These are phyloP conservation scores for Aphidius gifuensis DNA, from an alignment of 1,140 invertebrate species.

Conservation along the genomic window DNA sequence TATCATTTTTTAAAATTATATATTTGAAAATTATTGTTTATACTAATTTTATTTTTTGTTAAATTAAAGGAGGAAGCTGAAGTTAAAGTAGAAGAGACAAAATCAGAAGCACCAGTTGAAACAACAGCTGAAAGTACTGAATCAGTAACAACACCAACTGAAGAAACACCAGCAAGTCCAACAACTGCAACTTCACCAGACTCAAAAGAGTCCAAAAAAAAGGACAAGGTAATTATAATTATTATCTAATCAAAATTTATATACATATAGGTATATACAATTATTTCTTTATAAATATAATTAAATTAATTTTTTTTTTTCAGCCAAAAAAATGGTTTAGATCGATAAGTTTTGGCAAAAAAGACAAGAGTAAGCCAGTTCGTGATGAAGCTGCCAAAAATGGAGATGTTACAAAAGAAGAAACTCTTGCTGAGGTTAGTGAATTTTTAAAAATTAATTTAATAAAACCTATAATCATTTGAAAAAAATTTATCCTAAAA, in stretches of 20 bases:
- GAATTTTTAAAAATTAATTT: neutral
- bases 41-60: slow-evolving; percentile 1
- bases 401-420: slow-evolving; percentile 53
- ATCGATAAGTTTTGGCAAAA: slow-evolving; percentile 78
- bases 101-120: slow-evolving; percentile 46
- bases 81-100: slow-evolving; percentile 48
- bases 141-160: slow-evolving; percentile 54
- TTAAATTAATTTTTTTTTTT: slow-evolving; percentile 33
- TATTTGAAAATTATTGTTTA: neutral
- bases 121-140: slow-evolving; percentile 50
- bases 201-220: slow-evolving; percentile 71
- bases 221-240: slow-evolving; percentile 62
- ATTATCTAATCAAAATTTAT: slow-evolving; percentile 1
- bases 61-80: slow-evolving; percentile 41
- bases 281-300: neutral
- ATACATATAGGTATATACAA: neutral
- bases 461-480: too few species aligned
- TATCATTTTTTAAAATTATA: too few species aligned
- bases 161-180: slow-evolving; percentile 44
- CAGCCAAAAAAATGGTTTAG: slow-evolving; percentile 80
- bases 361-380: slow-evolving; percentile 77
- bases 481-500: neutral
- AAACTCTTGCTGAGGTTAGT: slow-evolving; percentile 53
- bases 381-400: slow-evolving; percentile 50
- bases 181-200: slow-evolving; percentile 64